Percentiles rank a stretch among this genome's conserved stretches.
These are phyloP conservation scores for Pantherophis vulpinus DNA, from an alignment of 2,797 vertebrate species.

Conservation along the genomic window DNA sequence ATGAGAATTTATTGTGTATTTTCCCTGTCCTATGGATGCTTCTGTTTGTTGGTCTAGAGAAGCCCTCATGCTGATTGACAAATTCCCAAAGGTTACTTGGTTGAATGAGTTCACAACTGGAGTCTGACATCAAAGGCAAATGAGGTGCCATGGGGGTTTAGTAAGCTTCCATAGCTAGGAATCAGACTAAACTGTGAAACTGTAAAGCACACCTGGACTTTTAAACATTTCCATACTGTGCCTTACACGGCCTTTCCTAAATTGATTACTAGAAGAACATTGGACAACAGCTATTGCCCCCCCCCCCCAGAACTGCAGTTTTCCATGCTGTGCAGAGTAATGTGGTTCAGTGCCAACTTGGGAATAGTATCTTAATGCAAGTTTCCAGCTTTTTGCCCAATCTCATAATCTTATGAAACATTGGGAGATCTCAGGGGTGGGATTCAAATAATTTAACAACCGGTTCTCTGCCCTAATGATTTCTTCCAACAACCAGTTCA, in stretches of 20 bases:
- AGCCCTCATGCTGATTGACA: neutral
- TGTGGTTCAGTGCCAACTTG: neutral
- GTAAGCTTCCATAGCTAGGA: neutral
- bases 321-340: neutral
- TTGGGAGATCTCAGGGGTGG: neutral
- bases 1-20: neutral
- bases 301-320: neutral
- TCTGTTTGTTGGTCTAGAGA: neutral
- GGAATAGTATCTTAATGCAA: neutral
- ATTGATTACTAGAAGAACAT: neutral
- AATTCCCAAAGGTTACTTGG: neutral
- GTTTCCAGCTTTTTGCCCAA: neutral
- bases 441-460: no score
- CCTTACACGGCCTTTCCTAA: neutral
- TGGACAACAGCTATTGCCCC: neutral
- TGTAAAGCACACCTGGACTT: neutral
- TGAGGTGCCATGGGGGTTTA: neutral
- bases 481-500: no score
- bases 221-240: neutral
- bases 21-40: neutral
- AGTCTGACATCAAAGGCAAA: neutral
- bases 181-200: neutral
- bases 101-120: neutral
- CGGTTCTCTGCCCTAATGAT: no score
- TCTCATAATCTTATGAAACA: neutral